Evolutionary conservation across 2,113 vertebrate genomes (phyloP), one percentile per base, ranked within the genome.

Genomic region (Phyllostomus hastatus): DNA sequence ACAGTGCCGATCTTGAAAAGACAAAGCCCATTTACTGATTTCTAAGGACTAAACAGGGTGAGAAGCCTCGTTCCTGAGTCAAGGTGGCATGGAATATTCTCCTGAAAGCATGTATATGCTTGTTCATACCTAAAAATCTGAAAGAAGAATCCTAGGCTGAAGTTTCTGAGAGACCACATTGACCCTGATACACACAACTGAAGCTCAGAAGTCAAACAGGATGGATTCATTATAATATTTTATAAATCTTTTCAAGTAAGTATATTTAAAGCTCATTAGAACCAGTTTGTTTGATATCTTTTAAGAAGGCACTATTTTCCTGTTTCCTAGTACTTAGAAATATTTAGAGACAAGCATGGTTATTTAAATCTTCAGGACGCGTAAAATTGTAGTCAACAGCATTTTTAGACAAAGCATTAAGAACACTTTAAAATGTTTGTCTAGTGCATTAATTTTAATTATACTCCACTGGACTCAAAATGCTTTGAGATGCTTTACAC

Each of bases 401-500:
- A 43, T 96, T 98, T 91, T 95, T 97, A 97, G 90, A 94, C 73
- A 38, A 72, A 50, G 95, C 93, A 96, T 97, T 98, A 96, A 95
- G 91, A 97, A 95, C 95, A 97, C 43, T 96, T 98, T 96, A 95
- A 96, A 95, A 61, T 85, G 91, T 95, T 95, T 73, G 0, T 97
- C 97, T 97, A 95, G 69, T 86, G 95, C 90, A 91, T 97, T 97
- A 97, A 97, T 98, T 98, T 96, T 97, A 98, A 98, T 97, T 98
- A 98, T 97, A 96, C 33, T 97, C 70, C 81, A 97, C 95, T 88
- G 91, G 93, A 91, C 96, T 98, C 96, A 93, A 91, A 96, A 96
- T 97, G 95, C 97, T 97, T 98, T 96, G 90, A 97, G 92, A 98
- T 97, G 96, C 96, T 97, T 97, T 98, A 97, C 97, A 98, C 98